A percentile compares a stretch with the other conserved stretches of the same genome.
These are phyloP conservation scores for Dipodomys stephensi DNA, from an alignment of 2,113 vertebrate genomes.

Conservation along the genomic window DNA sequence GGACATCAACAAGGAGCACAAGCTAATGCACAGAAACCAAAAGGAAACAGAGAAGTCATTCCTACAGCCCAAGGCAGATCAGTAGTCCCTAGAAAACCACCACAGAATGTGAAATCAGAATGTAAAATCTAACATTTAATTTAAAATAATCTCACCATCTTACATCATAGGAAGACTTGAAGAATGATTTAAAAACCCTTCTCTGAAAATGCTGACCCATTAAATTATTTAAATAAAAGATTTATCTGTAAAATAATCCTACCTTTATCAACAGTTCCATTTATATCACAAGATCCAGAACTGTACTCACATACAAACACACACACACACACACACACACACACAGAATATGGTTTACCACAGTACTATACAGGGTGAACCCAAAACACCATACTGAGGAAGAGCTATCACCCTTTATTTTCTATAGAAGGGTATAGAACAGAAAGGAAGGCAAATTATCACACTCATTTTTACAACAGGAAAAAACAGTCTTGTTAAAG, in stretches of 20 bases:
- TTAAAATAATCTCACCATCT: neutral
- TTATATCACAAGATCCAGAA: no score
- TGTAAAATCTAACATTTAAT: neutral
- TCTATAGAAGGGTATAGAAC: neutral
- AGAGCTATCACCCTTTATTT: rapidly evolving
- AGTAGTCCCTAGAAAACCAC: rapidly evolving
- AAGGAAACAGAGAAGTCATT: neutral
- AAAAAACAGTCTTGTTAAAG: neutral
- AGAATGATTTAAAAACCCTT: neutral
- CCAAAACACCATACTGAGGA: neutral
- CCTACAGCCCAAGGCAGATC: neutral
- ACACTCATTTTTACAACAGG: no score
- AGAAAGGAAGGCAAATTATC: rapidly evolving
- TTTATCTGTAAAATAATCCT: neutral
- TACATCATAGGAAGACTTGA: neutral
- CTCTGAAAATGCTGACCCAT: constrained; percentile 11
- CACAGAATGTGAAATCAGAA: rapidly evolving
- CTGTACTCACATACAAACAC: no score
- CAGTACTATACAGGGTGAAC: rapidly evolving
- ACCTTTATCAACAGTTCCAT: neutral
- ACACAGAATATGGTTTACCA: rapidly evolving
- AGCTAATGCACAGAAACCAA: neutral
- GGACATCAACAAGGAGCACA: rapidly evolving
- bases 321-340: no score
- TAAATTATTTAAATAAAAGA: neutral